Percentiles rank a stretch among this genome's conserved stretches.
These are phyloP conservation scores for Cosmopolites sordidus DNA, from an alignment of 2,888 invertebrate genomes.

Conservation along the genomic window DNA sequence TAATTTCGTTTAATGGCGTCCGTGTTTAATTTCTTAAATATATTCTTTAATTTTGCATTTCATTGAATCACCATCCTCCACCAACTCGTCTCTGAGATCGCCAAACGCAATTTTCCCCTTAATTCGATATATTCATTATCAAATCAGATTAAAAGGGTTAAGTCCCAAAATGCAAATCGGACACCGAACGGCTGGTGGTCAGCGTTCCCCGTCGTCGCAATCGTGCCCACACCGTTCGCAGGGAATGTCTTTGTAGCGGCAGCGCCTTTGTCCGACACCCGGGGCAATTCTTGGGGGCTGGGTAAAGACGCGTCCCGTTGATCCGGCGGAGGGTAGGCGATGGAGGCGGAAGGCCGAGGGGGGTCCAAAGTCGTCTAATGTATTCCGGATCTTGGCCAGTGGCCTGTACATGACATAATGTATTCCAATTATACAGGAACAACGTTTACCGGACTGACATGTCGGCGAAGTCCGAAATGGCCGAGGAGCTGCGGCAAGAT, in stretches of 20 bases:
- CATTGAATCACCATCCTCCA: too few relatives aligned
- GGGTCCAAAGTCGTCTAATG: constrained; percentile 35
- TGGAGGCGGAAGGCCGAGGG: constrained; percentile 33
- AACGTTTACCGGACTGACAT: constrained; percentile 35
- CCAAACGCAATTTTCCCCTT: background rate
- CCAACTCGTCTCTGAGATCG: too few relatives aligned
- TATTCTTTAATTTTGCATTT: too few relatives aligned
- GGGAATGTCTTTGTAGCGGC: constrained; percentile 21
- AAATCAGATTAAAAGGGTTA: constrained; percentile 19
- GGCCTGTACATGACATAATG: constrained; percentile 39
- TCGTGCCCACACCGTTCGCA: constrained; percentile 3
- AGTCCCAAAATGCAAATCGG: constrained; percentile 23
- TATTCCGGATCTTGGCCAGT: constrained; percentile 40
- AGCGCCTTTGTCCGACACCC: constrained; percentile 18
- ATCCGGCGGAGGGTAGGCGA: constrained; percentile 19
- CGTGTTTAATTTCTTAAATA: too few relatives aligned
- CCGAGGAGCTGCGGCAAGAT: background rate
- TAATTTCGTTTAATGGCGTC: too few relatives aligned
- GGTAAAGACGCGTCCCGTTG: background rate
- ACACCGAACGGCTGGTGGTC: constrained; percentile 12
- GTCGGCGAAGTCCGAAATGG: constrained; percentile 11
- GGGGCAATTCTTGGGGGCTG: constrained; percentile 17
- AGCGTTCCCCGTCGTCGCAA: constrained; percentile 4
- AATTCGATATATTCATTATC: constrained; percentile 12
- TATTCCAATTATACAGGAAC: constrained; percentile 39